Conservation (phyloP, 2,113 vertebrate genomes). For the Cygnus buccinator region DNA sequence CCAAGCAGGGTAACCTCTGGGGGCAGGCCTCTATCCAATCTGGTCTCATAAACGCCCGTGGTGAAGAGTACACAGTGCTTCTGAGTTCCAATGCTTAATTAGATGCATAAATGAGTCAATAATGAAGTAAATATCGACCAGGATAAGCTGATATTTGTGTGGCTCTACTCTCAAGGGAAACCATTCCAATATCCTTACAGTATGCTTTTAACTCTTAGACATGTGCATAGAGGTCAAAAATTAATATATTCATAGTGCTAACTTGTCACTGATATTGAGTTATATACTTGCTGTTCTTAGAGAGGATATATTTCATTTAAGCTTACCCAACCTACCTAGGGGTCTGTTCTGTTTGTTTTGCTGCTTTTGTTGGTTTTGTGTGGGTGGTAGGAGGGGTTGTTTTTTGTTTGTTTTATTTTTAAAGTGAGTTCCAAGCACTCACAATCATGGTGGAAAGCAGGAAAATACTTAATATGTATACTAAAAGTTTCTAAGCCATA, state of each 20-base stretch:
- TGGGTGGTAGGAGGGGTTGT: not conserved
- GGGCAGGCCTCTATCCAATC: not conserved
- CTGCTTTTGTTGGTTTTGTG: not conserved
- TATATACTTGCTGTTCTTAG: not conserved
- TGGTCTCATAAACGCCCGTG: not conserved
- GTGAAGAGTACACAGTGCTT: not conserved
- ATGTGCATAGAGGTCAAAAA: not conserved
- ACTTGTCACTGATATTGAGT: not conserved
- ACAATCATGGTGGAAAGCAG: not conserved
- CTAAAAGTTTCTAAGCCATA: not conserved
- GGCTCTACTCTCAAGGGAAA: not conserved
- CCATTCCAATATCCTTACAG: not conserved
- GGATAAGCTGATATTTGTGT: not conserved
- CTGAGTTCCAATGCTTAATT: not conserved
- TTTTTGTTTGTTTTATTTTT: not conserved
- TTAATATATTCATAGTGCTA: not conserved
- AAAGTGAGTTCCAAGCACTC: not conserved
- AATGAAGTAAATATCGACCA: not conserved
- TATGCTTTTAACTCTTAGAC: not conserved
- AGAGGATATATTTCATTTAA: not conserved
- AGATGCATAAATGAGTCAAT: not conserved
- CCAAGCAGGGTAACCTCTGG: not conserved
- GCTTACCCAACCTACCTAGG: not conserved
- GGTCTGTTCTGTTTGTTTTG: not conserved
- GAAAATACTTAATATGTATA: not conserved